Evolutionary conservation across 2,113 vertebrate genomes (phyloP).

Genomic region (Zapornia atra): DNA sequence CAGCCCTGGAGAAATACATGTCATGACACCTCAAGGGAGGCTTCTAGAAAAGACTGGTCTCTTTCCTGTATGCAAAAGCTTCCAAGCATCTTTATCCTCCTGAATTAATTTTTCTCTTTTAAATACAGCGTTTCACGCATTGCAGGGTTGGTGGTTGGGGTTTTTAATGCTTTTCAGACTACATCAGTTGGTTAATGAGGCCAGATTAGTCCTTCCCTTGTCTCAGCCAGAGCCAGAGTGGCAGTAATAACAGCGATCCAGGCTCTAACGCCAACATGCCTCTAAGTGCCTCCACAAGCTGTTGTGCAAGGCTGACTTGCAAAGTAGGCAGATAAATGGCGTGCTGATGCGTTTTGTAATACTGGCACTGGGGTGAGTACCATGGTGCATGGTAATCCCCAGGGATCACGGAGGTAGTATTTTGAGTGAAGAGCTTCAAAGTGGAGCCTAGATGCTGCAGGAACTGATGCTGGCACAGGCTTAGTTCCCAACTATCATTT

Average conservation of each 20-base stretch:
- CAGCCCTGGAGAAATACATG: neutral
- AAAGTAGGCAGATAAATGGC: neutral
- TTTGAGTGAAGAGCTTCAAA: slow-evolving; percentile 1
- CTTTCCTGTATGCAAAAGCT: neutral
- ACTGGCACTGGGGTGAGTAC: neutral
- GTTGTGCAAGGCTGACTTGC: neutral
- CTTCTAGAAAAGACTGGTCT: neutral
- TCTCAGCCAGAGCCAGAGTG: neutral
- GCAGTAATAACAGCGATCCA: neutral
- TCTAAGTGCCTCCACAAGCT: neutral
- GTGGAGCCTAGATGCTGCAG: neutral
- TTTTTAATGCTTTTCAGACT: neutral
- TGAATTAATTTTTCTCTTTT: neutral
- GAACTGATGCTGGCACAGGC: neutral
- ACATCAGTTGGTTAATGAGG: neutral
- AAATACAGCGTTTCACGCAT: neutral
- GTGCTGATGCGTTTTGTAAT: neutral
- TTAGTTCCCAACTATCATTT: neutral
- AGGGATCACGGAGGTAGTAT: neutral
- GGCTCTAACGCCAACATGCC: neutral
- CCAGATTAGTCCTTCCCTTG: neutral
- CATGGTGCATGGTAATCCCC: neutral
- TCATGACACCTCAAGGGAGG: neutral
- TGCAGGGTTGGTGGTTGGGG: neutral
- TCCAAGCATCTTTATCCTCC: neutral